phyloP scores from a whole-genome alignment of 2,113 vertebrate species.

The Tyrannus savana region DNA sequence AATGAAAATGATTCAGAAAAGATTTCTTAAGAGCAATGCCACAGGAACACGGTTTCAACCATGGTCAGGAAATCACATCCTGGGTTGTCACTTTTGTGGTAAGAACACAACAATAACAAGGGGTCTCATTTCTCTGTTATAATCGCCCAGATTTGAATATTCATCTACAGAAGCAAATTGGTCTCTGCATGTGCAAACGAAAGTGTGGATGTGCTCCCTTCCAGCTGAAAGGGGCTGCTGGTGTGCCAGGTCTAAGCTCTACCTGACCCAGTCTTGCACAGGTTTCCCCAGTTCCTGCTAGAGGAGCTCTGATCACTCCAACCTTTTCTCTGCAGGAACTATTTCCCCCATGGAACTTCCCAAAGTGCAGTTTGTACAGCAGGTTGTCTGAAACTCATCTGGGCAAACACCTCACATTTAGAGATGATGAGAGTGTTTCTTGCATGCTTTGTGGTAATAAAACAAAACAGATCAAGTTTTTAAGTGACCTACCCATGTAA shows the following conservation, averaged over 20 bases:
- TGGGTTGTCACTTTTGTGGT: not conserved
- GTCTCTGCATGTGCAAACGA: not conserved
- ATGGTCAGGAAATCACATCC: not conserved
- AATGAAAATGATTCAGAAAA: not conserved
- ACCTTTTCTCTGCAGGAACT: not conserved
- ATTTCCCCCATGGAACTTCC: not conserved
- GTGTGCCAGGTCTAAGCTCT: not conserved
- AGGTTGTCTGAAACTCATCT: not conserved
- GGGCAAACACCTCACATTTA: not conserved
- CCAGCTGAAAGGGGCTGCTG: not conserved
- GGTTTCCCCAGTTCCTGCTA: not conserved
- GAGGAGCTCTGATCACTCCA: not conserved
- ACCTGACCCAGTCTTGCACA: not conserved
- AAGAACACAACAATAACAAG: not conserved
- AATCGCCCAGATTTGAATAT: not conserved
- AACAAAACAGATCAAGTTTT: not conserved
- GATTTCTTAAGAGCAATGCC: not conserved
- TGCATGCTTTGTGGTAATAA: not conserved
- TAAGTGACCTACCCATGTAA: not conserved
- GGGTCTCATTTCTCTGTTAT: not conserved
- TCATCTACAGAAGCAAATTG: not conserved
- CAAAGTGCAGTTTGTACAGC: not conserved
- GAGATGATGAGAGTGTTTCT: not conserved
- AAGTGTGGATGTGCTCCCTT: not conserved
- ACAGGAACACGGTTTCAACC: not conserved